A percentile compares a stretch with the other conserved stretches of the same genome.
Evolutionary conservation across 2,888 invertebrate species (phyloP).

Genomic region (Tachina fera): DNA sequence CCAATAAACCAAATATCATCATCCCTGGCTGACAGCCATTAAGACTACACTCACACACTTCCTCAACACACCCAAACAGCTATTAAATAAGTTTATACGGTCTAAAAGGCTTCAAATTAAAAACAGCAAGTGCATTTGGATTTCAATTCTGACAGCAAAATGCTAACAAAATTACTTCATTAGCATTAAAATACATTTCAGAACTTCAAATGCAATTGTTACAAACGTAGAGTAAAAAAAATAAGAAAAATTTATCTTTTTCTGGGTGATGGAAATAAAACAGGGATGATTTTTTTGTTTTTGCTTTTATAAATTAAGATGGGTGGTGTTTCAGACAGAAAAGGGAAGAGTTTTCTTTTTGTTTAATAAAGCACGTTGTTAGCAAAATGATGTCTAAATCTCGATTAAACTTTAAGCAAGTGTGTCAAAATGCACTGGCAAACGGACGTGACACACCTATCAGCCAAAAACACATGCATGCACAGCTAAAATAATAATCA

Average conservation of each 20-base stretch:
- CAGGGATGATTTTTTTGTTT: constrained; percentile 31
- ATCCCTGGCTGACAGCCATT: neutral
- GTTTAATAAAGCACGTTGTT: constrained; percentile 36
- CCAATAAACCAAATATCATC: constrained; percentile 15
- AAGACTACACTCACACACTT: neutral
- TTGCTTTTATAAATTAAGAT: constrained; percentile 10
- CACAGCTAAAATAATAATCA: constrained; percentile 51
- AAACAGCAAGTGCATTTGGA: constrained; percentile 58
- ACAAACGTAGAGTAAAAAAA: constrained; percentile 23
- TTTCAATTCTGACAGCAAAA: constrained; percentile 49
- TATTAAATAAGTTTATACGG: constrained; percentile 31
- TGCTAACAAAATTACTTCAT: constrained; percentile 50
- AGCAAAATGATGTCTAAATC: constrained; percentile 50
- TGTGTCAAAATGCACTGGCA: constrained; percentile 57
- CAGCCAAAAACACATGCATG: constrained; percentile 17
- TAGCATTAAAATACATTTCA: constrained; percentile 58
- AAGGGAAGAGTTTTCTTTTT: constrained; percentile 20
- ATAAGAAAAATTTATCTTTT: constrained; percentile 1
- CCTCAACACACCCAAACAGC: constrained; percentile 12
- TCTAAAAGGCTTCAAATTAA: constrained; percentile 54
- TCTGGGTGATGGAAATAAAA: constrained; percentile 21
- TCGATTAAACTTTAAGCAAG: constrained; percentile 59
- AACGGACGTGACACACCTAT: constrained; percentile 57
- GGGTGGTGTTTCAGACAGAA: neutral
- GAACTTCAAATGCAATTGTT: constrained; percentile 55